Evolutionary conservation across 2,113 vertebrate genomes (phyloP).

Genomic region (Hippotragus niger): DNA sequence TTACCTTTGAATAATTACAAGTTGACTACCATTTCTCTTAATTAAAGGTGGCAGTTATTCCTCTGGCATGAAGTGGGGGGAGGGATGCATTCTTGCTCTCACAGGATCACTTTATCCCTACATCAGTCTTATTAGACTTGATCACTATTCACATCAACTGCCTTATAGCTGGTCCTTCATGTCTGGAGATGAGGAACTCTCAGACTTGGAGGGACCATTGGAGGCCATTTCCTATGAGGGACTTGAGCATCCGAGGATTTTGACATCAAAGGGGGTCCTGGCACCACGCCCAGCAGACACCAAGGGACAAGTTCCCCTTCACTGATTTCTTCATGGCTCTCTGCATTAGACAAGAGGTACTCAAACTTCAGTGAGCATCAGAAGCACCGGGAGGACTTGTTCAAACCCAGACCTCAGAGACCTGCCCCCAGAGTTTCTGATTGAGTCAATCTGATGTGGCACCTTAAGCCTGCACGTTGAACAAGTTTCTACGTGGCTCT

Average conservation of each 20-base stretch:
- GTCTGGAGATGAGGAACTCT: neutral
- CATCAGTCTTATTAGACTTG: neutral
- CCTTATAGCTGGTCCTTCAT: neutral
- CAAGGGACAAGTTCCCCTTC: neutral
- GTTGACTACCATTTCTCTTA: constrained; percentile 41
- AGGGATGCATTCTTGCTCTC: neutral
- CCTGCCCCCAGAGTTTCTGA: neutral
- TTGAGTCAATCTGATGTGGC: neutral
- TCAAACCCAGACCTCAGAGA: neutral
- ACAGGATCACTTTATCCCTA: neutral
- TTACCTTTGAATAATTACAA: constrained; percentile 51
- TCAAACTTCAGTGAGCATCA: neutral
- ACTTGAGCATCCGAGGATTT: neutral
- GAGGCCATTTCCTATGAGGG: neutral
- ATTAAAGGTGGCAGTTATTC: neutral
- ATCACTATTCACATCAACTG: neutral
- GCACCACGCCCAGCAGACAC: neutral
- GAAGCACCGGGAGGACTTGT: neutral
- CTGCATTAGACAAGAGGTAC: neutral
- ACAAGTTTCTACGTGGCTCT: neutral
- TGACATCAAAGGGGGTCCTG: neutral
- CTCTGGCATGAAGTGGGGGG: neutral
- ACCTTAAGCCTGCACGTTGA: neutral
- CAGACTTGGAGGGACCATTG: neutral
- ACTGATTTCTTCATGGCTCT: neutral